Base-by-base conservation (phyloP, 2,888 invertebrate species). In the Melipona beecheii region DNA sequence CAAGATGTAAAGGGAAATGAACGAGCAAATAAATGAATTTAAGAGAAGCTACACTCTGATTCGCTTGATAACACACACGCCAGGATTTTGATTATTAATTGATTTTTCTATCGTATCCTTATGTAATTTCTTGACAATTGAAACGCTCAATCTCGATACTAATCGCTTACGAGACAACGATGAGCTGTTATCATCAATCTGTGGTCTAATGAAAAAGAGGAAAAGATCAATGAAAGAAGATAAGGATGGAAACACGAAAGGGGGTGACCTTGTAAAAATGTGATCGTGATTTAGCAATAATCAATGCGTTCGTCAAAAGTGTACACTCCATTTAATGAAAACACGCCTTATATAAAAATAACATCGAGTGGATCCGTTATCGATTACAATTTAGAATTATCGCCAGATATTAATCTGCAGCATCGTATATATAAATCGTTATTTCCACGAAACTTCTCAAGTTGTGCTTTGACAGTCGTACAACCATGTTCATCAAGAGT, bases 401-500 rank as follows among this genome's bases (percentile, higher is more conserved):
- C 84, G 1, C 4, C 0, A 66, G 83, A 85, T 86, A 84, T 71
- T 70, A 3, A 4, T 6, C 0, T 4, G 9, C 68, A 75, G 58
- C 52, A 69, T 19, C 50, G 6, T 89, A 89, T 89, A 89, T 89
- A 89, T 84, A 89, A 87, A 83, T 69, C 58, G 79, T 56, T 62
- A 71, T 62, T 71, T 62, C 27, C 24, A 6, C 2, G 2, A 24
- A 11, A 24, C 27, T 36, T 4, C 2, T 31, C 52, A 81, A 77
- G 70, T 82, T 80, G 19, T 36, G 2, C 24, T 11, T 2, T 71
- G 13, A 19, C 58, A 62, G 76, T 36, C 43, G 24, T 85, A 21
- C 73, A 43, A 87, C 50, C 84, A 91, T 91, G 91, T 81, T 91
- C 69, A 73, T 81, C 80, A 89, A 86, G 75, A 87, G 76, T 68